Base-by-base conservation (phyloP, 2,113 vertebrate species). In the Calyptommatus sinebrachiatus region DNA sequence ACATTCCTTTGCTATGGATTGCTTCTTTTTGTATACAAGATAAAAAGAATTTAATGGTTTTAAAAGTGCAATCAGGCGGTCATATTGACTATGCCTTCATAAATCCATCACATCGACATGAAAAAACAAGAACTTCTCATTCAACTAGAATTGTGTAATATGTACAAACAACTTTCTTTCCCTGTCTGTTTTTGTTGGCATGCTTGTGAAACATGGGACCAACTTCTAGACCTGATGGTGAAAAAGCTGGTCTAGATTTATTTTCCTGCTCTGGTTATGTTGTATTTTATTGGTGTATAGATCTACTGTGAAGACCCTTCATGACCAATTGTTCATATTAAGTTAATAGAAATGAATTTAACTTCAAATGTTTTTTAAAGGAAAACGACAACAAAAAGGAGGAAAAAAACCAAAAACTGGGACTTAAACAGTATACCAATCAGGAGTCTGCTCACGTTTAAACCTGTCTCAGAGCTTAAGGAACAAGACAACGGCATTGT, bases 71-170 rank as follows among this genome's bases (percentile, higher is more conserved):
- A 91, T 91, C 70, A 86, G 94, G 92, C 93, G 95, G 96, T 97
- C 96, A 96, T 93, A 96, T 96, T 97, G 96, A 96, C 96, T 95
- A 94, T 82, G 90, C 93, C 94, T 93, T 91, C 92, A 92, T 94
- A 91, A 76, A 87, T 79, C 86, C 93, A 94, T 94, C 92, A 93
- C 91, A 90, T 88, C 86, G 1, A 90, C 63, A 60, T 66, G 94
- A 94, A 94, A 90, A 93, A 93, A 89, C 26, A 83, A 94, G 91
- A 92, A 94, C 92, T 94, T 90, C 89, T 86, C 91, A 93, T 93
- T 88, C 88, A 89, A 82, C 80, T 92, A 91, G 88, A 93, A 91
- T 83, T 87, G 91, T 94, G 93, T 90, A 93, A 93, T 70, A 92
- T 88, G 87, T 84, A 86, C 84, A 92, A 90, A 94, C 89, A 71